Evolutionary conservation across 2,113 vertebrate genomes (phyloP), one percentile per base, ranked within the genome.

Genomic region (Condylura cristata): DNA sequence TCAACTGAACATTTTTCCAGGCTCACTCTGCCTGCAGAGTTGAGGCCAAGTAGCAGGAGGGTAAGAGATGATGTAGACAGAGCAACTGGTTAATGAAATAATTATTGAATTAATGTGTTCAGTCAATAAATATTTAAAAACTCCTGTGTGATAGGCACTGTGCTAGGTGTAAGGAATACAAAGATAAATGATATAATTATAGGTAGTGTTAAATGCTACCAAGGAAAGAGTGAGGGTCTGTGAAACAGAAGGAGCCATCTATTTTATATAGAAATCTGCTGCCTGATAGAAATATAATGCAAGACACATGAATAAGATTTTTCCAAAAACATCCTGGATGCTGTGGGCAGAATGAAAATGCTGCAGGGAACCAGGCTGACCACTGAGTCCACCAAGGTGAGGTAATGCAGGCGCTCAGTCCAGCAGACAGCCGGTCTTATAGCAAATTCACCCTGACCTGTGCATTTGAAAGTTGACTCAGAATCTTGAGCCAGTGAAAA

Each of bases 61-160:
- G 6, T 3, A 92, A 90, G 20, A 56, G 34, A 79, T 5, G 6
- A 53, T 71, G 51, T 83, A 44, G 28, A 41, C 18, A 68, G 26
- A 74, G 74, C 1, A 75, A 37, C 30, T 80, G 90, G 32, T 83
- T 71, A 80, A 79, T 72, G 34, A 78, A 94, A 82, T 94, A 68
- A 24, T 84, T 65, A 87, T 68, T 92, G 78, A 95, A 83, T 82
- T 65, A 41, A 90, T 83, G n/a, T 74, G n/a, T 90, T 88, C 18
- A 46, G 34, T 88, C 58, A 68, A n/a, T 41, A 88, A 88, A 34
- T 39, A 85, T 46, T 93, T 92, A 60, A 60, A 74, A 66, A 78
- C 39, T 87, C 39, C 12, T 48, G 2, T 53, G 17, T 88, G 70
- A 58, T 20, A 76, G 24, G 46, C 28, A 76, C 63, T 68, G 20